phyloP scores from a whole-genome alignment of 2,113 vertebrate genomes.

The Solea senegalensis region DNA sequence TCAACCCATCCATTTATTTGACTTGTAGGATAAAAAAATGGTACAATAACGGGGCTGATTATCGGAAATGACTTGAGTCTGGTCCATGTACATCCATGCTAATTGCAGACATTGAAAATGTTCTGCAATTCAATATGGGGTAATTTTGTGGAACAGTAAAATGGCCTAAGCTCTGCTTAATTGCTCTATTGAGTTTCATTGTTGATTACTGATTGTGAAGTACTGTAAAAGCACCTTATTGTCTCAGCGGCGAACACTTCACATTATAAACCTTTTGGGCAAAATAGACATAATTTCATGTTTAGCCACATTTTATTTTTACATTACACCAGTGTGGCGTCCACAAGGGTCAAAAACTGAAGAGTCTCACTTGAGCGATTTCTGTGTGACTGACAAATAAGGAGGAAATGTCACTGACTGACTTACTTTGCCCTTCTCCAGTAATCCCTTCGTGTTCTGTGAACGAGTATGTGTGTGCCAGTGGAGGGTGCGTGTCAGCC shows the following conservation, averaged over 20 bases:
- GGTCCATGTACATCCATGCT: too few relatives aligned
- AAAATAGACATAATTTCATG: slow-evolving; percentile 1
- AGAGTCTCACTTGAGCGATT: slow-evolving; percentile 2
- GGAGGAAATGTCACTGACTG: neutral
- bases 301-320: neutral
- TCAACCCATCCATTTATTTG: neutral
- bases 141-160: neutral
- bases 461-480: slow-evolving; percentile 93
- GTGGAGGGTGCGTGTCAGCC: slow-evolving; percentile 91
- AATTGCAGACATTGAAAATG: neutral
- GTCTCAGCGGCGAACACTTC: slow-evolving; percentile 6
- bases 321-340: neutral
- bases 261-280: neutral
- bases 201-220: neutral
- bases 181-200: neutral
- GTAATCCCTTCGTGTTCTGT: slow-evolving; percentile 91
- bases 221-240: neutral
- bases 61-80: neutral
- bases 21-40: neutral
- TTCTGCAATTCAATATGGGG: neutral
- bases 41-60: neutral
- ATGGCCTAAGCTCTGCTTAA: neutral
- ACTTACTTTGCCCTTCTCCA: slow-evolving; percentile 50
- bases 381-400: neutral
- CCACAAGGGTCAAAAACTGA: neutral